Conservation (phyloP, 92 coral and sea anemone genomes). For the Zoanthus sociatus region DNA sequence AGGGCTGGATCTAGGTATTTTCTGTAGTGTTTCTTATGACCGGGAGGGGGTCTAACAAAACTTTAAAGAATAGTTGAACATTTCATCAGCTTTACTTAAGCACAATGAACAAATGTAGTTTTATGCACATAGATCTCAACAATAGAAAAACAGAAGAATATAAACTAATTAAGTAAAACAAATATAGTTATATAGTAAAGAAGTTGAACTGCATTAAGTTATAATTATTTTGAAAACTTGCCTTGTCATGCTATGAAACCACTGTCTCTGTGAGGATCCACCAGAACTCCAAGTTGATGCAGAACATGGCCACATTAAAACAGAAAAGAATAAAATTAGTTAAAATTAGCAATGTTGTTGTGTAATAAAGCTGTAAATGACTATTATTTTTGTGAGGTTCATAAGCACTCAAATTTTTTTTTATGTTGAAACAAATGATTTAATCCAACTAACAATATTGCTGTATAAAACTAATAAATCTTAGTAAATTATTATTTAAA, state of each 20-base stretch:
- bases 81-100: not conserved
- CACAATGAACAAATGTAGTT: not conserved
- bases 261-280: conserved; percentile 1
- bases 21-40: no score
- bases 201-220: conserved; percentile 5
- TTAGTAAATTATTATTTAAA: no score
- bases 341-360: no score
- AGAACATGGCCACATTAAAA: not conserved
- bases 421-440: no score
- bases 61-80: not conserved
- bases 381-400: no score
- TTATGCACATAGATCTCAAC: not conserved
- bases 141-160: not conserved
- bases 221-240: conserved; percentile 5
- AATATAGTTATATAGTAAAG: not conserved
- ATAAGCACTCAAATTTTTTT: no score
- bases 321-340: no score
- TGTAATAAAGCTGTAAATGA: no score
- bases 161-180: not conserved
- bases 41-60: not conserved
- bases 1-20: no score
- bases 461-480: no score
- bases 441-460: no score
- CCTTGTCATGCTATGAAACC: conserved; percentile 4
- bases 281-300: conserved; percentile 8